A percentile compares a stretch with the other conserved stretches of the same genome.
phyloP scores from a whole-genome alignment of 2,888 invertebrate genomes.

The Mesoligia furuncula region DNA sequence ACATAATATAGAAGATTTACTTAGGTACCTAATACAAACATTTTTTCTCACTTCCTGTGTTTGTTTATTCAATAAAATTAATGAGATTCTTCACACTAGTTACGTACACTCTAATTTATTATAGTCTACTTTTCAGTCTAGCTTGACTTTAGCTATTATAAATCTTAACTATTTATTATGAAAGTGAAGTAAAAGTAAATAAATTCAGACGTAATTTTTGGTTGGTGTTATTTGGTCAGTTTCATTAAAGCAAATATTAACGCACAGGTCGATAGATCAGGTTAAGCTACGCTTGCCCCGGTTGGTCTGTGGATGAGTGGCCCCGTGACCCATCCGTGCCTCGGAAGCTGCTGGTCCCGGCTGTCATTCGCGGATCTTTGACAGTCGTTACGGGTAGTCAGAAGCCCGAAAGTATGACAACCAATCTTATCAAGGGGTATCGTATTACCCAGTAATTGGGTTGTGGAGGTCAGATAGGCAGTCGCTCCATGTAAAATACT shows the following conservation, averaged over 20 bases:
- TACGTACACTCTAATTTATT: slow-evolving; percentile 49
- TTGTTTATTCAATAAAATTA: slow-evolving; percentile 51
- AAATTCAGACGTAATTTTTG: slow-evolving; percentile 1
- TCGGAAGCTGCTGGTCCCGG: no score
- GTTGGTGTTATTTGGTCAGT: background rate
- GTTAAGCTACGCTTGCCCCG: no score
- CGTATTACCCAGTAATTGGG: no score
- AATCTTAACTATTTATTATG: slow-evolving; percentile 41
- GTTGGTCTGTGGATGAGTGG: no score
- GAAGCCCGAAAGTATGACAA: no score
- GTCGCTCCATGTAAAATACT: no score
- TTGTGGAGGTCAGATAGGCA: no score
- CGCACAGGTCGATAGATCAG: no score
- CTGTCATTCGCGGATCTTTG: no score
- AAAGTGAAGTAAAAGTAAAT: slow-evolving; percentile 31
- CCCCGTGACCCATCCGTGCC: no score
- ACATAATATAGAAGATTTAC: slow-evolving; percentile 7
- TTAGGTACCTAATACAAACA: slow-evolving; percentile 29
- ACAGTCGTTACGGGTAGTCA: no score
- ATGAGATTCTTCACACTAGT: slow-evolving; percentile 46
- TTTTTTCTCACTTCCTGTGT: slow-evolving; percentile 43
- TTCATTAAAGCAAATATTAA: background rate
- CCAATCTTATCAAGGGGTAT: no score
- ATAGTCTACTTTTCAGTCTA: slow-evolving; percentile 34
- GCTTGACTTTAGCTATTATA: slow-evolving; percentile 6